phyloP scores from a whole-genome alignment of 2,888 invertebrate genomes.

The Lutraria lutraria region DNA sequence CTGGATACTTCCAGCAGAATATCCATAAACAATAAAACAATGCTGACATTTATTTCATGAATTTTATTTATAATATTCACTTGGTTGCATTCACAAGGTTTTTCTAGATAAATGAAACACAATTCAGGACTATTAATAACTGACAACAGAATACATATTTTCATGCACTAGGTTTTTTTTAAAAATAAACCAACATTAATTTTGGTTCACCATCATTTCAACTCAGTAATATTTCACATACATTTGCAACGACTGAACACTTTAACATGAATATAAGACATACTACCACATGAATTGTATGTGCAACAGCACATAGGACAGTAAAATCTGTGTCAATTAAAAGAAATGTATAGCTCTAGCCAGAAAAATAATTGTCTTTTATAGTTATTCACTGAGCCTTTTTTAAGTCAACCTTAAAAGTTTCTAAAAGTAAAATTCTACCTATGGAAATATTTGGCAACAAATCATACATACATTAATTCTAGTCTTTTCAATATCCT shows the following conservation, averaged over 20 bases:
- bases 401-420: too few species aligned
- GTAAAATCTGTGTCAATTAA: too few species aligned
- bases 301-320: too few species aligned
- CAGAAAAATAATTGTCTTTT: too few species aligned
- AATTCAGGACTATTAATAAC: background rate
- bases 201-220: background rate
- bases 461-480: too few species aligned
- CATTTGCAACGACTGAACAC: background rate
- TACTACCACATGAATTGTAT: background rate
- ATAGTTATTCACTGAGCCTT: too few species aligned
- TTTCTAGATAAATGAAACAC: background rate
- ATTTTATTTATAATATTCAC: constrained; percentile 27
- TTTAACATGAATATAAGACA: background rate
- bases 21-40: background rate
- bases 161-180: background rate
- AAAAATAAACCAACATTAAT: background rate
- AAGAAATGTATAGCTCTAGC: too few species aligned
- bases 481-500: too few species aligned
- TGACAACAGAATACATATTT: background rate
- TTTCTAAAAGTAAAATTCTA: too few species aligned
- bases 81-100: constrained; percentile 18
- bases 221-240: background rate
- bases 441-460: too few species aligned
- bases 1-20: too few species aligned
- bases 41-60: background rate